phyloP scores from a whole-genome alignment of 2,888 invertebrate genomes.

The Elgonia sp. region DNA sequence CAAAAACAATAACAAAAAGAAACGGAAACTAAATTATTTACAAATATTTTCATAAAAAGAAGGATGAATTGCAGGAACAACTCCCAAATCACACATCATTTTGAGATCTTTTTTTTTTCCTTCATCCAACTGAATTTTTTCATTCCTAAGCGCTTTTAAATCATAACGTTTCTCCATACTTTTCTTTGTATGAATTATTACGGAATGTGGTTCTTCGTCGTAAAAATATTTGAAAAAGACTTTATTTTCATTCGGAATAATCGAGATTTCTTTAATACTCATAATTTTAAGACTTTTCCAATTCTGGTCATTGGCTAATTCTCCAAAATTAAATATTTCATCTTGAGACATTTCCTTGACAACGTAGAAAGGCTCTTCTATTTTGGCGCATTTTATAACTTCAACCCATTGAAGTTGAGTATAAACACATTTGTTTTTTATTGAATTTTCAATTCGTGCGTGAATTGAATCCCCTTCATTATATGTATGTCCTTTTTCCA shows the following conservation, averaged over 20 bases:
- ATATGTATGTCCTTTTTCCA: slow-evolving; percentile 36
- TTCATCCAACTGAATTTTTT: slow-evolving; percentile 20
- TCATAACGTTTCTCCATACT: neutral
- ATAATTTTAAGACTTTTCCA: slow-evolving; percentile 25
- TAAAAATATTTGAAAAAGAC: neutral
- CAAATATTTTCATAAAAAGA: too few species aligned
- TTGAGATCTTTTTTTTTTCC: slow-evolving; percentile 15
- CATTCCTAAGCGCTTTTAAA: neutral
- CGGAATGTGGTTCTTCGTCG: neutral
- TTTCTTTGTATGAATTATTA: neutral
- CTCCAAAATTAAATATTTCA: slow-evolving; percentile 18
- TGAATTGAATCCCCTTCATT: slow-evolving; percentile 35
- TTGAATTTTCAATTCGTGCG: slow-evolving; percentile 32
- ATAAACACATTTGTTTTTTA: slow-evolving; percentile 1
- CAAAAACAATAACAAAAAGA: too few species aligned
- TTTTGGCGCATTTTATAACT: slow-evolving; percentile 17
- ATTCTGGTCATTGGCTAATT: slow-evolving; percentile 25
- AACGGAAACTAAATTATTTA: too few species aligned
- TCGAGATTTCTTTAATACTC: neutral
- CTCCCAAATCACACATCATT: neutral
- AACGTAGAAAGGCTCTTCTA: slow-evolving; percentile 1
- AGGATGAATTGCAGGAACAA: slow-evolving; percentile 1
- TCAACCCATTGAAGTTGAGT: slow-evolving; percentile 9
- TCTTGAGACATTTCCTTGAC: slow-evolving; percentile 1
- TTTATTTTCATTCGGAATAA: neutral